Evolutionary conservation across 2,888 invertebrate genomes (phyloP), one percentile per base, ranked within the genome.

Genomic region (Lysandra coridon): DNA sequence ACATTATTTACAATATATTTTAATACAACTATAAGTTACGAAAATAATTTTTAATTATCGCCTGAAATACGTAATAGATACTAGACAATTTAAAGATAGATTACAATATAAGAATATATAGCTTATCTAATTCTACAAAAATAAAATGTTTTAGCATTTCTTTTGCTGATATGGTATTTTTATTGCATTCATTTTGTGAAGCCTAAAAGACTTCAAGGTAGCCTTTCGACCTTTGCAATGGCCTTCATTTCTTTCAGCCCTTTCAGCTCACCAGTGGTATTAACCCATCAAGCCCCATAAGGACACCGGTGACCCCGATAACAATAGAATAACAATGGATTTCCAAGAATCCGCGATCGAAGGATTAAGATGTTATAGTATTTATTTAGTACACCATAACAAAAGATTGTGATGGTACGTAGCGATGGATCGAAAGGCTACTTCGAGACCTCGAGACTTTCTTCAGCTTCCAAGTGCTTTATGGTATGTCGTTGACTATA

Each of bases 21-120:
- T 37, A 49, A 40, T 23, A 78, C 53, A 73, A 73, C 23, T 73
- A 73, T 40, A 74, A 60, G 14, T n/a, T 57, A 78, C 12, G 73
- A 79, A 79, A 79, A 79, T 74, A 79, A 30, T 23, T 74, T 78
- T 53, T 62, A 79, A 73, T 79, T 60, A 79, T 40, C 78, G 75
- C 75, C 75, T 30, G 75, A 73, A 78, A 73, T 64, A 30, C 7
- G 12, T 73, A 57, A 57, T 78, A 78, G 3, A 14, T 30, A 30
- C 53, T 57, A 73, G 5, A 49, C 69, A 44, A n/a, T 74, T 74
- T 73, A 37, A 40, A 44, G 1, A 64, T 64, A 12, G 23, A 64
- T 64, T 64, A 64, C 64, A 3, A 3, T 30, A 64, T 23, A 64
- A 30, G 3, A 64, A 64, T 64, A 64, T 64, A 64, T 64, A 64